phyloP scores from a whole-genome alignment of 2,888 invertebrate genomes.

The Stomorhina lunata region DNA sequence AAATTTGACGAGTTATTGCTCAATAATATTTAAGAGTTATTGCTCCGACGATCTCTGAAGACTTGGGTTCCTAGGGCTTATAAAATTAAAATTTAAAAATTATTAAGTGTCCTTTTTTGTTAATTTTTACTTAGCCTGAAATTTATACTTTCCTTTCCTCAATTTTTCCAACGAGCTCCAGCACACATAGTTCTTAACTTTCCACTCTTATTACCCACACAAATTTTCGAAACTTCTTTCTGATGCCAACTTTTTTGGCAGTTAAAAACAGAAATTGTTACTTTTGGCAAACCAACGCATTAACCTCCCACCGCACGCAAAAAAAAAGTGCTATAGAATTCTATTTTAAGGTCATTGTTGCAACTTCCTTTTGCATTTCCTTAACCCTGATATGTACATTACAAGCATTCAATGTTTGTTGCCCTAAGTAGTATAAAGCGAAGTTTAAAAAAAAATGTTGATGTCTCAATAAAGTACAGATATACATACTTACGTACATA shows the following conservation, averaged over 20 bases:
- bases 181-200: slow-evolving; percentile 15
- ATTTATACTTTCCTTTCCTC: no score
- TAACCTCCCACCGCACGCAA: background rate
- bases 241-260: background rate
- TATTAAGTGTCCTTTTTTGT: background rate
- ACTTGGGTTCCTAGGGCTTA: no score
- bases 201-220: background rate
- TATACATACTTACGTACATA: background rate
- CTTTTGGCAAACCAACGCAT: background rate
- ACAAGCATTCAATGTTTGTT: background rate
- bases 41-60: no score
- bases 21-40: no score
- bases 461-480: background rate
- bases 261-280: background rate
- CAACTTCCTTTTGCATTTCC: slow-evolving; percentile 55
- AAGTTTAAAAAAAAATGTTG: background rate
- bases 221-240: background rate
- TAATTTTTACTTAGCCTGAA: no score
- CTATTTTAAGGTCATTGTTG: slow-evolving; percentile 46
- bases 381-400: slow-evolving; percentile 50
- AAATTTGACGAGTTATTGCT: no score
- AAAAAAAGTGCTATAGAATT: background rate
- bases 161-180: no score
- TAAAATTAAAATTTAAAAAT: no score
- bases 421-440: background rate